Base-by-base conservation (phyloP, 2,113 vertebrate genomes). In the Rhea americana region DNA sequence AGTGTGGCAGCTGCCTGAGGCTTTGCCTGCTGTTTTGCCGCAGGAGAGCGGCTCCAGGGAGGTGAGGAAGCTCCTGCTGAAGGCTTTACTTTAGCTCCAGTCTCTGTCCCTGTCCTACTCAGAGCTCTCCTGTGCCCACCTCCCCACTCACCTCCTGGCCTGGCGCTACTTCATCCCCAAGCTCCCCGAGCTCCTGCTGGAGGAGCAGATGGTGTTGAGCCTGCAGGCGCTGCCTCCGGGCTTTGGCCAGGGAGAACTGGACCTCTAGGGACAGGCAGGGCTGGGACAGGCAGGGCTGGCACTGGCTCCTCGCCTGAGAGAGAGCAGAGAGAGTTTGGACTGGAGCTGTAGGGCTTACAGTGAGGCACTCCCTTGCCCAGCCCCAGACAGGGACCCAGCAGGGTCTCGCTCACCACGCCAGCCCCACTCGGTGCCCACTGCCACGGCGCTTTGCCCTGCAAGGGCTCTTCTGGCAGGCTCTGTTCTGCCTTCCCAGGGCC, bases 181-280 rank as follows among this genome's bases (percentile, higher is more conserved):
- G 97, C 90, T 92, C 98, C 85, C 96, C 22, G 28, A 98, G 92
- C 94, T 98, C 97, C 89, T 87, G 93, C 91, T 97, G 97, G 71
- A 99, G 98, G 91, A 98, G 87, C 93, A 82, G 95, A 77, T 93
- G 94, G 67, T 98, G 98, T 87, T 98, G 97, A 80, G 98, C 97
- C 80, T 88, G 96, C 70, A 98, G 93, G 92, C 87, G 97, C 95
- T 96, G 97, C 90, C 97, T 97, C 94, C 43, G 97, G 22, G 83
- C 95, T 82, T 97, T 95, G 45, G 98, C 97, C 96, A 98, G 96
- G 70, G 96, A 94, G 13, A 96, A 96, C 91, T 97, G 96, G 8
- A 87, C 73, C 84, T 98, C 97, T 58, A 95, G 85, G 67, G 98
- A 67, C 11, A 95, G 97, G 83, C 89, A 50, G 67, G 94, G 85